phyloP scores from a whole-genome alignment of 2,113 vertebrate genomes.

The Garra rufa region DNA sequence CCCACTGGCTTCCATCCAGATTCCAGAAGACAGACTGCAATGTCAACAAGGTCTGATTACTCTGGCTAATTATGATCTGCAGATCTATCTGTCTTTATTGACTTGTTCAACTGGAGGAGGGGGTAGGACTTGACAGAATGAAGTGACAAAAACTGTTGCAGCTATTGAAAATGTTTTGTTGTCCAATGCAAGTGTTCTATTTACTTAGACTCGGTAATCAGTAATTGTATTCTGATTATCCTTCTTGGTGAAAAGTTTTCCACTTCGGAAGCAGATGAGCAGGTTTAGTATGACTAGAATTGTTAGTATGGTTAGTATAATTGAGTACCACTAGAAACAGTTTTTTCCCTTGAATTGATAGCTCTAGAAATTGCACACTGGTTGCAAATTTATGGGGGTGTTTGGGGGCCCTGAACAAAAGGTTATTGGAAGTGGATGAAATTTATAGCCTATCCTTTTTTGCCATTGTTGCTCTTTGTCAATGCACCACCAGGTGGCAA shows the following conservation, averaged over 20 bases:
- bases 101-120: neutral
- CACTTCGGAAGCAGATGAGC: neutral
- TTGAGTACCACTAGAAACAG: neutral
- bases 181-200: neutral
- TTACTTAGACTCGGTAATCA: neutral
- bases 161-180: neutral
- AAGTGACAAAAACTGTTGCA: neutral
- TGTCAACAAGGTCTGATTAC: slow-evolving; percentile 43
- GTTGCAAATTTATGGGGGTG: neutral
- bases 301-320: neutral
- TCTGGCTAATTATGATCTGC: slow-evolving; percentile 45
- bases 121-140: neutral
- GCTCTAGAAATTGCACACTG: neutral
- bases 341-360: neutral
- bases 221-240: neutral
- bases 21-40: slow-evolving; percentile 20
- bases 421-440: neutral
- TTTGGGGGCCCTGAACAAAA: neutral
- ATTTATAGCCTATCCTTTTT: neutral
- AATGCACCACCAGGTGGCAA: neutral
- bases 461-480: no score
- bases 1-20: slow-evolving; percentile 43
- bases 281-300: neutral
- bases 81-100: slow-evolving; percentile 23
- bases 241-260: neutral